phyloP scores from a whole-genome alignment of 2,888 invertebrate species.

The Cordylochernes scorpioides region DNA sequence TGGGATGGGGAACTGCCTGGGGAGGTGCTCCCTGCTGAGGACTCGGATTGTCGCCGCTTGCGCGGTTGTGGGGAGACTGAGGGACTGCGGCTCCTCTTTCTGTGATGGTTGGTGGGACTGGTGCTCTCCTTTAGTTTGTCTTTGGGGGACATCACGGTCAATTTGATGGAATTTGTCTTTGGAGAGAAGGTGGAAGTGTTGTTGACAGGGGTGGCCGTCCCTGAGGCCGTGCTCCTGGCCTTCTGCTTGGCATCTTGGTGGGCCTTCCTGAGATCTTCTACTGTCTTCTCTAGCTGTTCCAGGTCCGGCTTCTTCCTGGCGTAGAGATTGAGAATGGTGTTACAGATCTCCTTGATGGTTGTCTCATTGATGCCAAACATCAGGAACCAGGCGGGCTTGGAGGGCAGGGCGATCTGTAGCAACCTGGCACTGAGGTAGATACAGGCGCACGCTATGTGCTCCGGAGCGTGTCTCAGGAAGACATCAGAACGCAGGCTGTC shows the following conservation, averaged over 20 bases:
- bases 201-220: conserved; percentile 1
- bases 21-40: too few relatives aligned
- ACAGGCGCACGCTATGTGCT: conserved; percentile 96
- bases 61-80: too few relatives aligned
- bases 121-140: too few relatives aligned
- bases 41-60: too few relatives aligned
- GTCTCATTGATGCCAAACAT: conserved; percentile 58
- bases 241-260: conserved; percentile 36
- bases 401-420: conserved; percentile 44
- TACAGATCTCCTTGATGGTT: conserved; percentile 54
- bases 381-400: conserved; percentile 62
- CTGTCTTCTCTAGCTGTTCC: conserved; percentile 41
- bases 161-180: too few relatives aligned
- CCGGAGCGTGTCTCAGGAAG: conserved; percentile 79
- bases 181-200: conserved; percentile 6
- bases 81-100: too few relatives aligned
- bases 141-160: too few relatives aligned
- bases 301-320: conserved; percentile 46
- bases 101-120: too few relatives aligned
- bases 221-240: conserved; percentile 6
- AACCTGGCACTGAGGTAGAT: conserved; percentile 79
- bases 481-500: conserved; percentile 88
- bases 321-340: conserved; percentile 55
- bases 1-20: conserved; percentile 7
- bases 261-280: conserved; percentile 40